phyloP scores from a whole-genome alignment of 2,888 invertebrate species.

The Drosophila neutralis region DNA sequence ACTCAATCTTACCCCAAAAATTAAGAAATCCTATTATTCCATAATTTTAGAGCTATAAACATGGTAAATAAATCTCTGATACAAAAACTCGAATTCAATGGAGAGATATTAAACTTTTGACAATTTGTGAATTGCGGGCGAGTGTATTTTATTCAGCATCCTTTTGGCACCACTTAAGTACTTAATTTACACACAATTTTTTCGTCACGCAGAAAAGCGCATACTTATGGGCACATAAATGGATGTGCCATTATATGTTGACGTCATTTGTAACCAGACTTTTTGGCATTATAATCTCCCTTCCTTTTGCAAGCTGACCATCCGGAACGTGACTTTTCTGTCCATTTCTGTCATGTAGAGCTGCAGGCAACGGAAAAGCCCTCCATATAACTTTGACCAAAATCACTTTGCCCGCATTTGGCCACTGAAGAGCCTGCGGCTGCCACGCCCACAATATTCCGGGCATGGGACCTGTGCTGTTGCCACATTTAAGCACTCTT shows the following conservation, averaged over 20 bases:
- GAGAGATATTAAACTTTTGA: background rate
- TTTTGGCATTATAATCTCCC: slow-evolving; percentile 47
- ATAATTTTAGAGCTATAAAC: background rate
- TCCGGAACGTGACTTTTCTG: slow-evolving; percentile 70
- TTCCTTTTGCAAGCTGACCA: slow-evolving; percentile 16
- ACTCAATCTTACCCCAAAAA: background rate
- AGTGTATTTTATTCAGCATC: slow-evolving; percentile 16
- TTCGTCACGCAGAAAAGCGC: slow-evolving; percentile 16
- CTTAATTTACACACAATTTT: slow-evolving; percentile 45
- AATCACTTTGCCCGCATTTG: slow-evolving; percentile 64
- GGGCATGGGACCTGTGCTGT: background rate
- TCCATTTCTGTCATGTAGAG: slow-evolving; percentile 54
- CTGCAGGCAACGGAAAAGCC: slow-evolving; percentile 39
- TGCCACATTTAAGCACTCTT: slow-evolving; percentile 64
- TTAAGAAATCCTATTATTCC: background rate
- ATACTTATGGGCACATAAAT: slow-evolving; percentile 14
- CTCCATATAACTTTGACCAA: slow-evolving; percentile 71
- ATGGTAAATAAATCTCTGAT: background rate
- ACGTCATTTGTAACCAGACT: slow-evolving; percentile 49
- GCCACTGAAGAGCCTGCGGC: slow-evolving; percentile 29
- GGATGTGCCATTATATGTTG: slow-evolving; percentile 3
- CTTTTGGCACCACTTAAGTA: slow-evolving; percentile 30
- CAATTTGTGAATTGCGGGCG: background rate
- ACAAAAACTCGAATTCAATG: background rate
- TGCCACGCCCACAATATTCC: slow-evolving; percentile 25